A percentile compares a stretch with the other conserved stretches of the same genome.
These are phyloP conservation scores for Drosophila monieri DNA, from an alignment of 2,888 invertebrate genomes.

Conservation along the genomic window DNA sequence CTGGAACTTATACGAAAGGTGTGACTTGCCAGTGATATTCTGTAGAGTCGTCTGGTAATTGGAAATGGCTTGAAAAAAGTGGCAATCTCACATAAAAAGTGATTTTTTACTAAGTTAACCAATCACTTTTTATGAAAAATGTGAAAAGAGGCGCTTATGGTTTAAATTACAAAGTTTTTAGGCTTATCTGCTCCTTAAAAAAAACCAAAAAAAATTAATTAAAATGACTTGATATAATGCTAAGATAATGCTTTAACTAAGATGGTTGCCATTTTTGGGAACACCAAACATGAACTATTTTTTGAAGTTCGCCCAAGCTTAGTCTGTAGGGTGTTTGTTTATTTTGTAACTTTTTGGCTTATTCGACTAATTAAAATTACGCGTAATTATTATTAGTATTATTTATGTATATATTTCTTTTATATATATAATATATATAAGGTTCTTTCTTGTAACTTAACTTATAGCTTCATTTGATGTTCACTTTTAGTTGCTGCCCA, in stretches of 20 bases:
- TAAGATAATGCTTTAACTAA: conserved; percentile 29
- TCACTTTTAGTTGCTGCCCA: conserved; percentile 37
- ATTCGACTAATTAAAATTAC: conserved; percentile 69
- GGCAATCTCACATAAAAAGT: too few species aligned
- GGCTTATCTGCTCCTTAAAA: not conserved
- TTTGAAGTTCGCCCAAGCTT: conserved; percentile 12
- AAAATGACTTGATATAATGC: conserved; percentile 3
- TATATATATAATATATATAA: conserved; percentile 53
- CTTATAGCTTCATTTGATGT: conserved; percentile 33
- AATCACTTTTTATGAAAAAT: conserved; percentile 6
- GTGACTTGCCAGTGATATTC: conserved; percentile 1
- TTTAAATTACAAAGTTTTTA: conserved; percentile 10
- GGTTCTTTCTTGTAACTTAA: conserved; percentile 34
- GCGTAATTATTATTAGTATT: conserved; percentile 61
- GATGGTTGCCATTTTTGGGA: conserved; percentile 4
- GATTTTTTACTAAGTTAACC: too few species aligned
- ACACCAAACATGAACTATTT: conserved; percentile 15
- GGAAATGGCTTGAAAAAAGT: not conserved
- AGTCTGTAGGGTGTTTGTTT: conserved; percentile 17
- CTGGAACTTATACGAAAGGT: not conserved
- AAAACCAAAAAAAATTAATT: conserved; percentile 1
- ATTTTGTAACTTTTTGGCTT: conserved; percentile 57
- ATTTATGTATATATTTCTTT: conserved; percentile 37
- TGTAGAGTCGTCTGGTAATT: not conserved
- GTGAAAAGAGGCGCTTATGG: conserved; percentile 37